Evolutionary conservation across 2,797 vertebrate genomes (phyloP).

Genomic region (Poliocrania exsul): DNA sequence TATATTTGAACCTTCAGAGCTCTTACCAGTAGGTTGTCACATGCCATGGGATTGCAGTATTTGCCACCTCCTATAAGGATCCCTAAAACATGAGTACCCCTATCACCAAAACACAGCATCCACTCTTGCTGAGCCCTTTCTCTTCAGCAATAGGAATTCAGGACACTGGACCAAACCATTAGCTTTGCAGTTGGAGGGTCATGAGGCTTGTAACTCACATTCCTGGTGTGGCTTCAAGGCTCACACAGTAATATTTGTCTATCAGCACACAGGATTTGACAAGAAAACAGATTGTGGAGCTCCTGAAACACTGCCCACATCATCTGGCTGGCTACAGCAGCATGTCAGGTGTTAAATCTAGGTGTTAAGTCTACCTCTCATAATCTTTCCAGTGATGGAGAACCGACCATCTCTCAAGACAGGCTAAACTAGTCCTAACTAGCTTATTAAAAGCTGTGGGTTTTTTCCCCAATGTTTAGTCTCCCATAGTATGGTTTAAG

Average conservation of each 20-base stretch:
- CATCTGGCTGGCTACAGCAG: background rate
- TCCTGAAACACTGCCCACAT: background rate
- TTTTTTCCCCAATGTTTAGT: rapidly evolving
- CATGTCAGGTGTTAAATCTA: background rate
- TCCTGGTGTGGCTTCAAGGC: background rate
- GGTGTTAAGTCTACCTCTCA: background rate
- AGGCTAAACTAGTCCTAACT: background rate
- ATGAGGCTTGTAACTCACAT: background rate
- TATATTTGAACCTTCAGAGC: background rate
- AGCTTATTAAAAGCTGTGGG: background rate
- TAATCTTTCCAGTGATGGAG: background rate
- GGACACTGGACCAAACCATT: background rate
- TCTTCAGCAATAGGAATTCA: background rate
- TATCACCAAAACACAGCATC: background rate
- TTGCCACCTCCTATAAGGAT: background rate
- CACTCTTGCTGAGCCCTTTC: background rate
- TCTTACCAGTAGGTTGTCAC: background rate
- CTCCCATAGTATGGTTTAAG: background rate
- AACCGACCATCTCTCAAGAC: background rate
- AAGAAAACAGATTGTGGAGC: background rate
- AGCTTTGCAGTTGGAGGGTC: background rate
- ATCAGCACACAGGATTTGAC: background rate
- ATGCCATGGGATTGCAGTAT: background rate
- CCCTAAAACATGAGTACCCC: background rate
- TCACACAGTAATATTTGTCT: background rate